A percentile compares a stretch with the other conserved stretches of the same genome.
Evolutionary conservation across 2,888 invertebrate species (phyloP).

Genomic region (Orchesella flavescens): DNA sequence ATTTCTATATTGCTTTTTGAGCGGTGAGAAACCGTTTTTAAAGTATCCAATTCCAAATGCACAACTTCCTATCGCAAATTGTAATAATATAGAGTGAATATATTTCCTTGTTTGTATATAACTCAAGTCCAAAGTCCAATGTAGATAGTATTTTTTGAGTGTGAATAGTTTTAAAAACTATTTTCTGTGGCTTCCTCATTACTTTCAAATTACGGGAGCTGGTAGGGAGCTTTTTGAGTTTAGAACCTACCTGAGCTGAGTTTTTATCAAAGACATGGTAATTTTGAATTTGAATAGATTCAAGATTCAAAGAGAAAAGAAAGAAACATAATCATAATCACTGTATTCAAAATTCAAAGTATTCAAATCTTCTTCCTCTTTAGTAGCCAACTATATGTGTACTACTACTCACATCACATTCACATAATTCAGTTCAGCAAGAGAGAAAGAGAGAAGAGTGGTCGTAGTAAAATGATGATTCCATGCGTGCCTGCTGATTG

Average conservation of each 20-base stretch:
- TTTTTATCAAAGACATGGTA: not conserved
- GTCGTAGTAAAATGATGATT: constrained; percentile 1
- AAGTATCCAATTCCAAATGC: no score
- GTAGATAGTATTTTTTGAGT: no score
- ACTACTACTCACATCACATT: not conserved
- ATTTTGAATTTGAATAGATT: constrained; percentile 40
- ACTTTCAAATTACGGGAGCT: not conserved
- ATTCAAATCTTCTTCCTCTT: constrained; percentile 6
- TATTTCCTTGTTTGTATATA: no score
- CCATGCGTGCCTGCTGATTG: constrained; percentile 32
- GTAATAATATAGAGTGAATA: no score
- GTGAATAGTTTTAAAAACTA: no score
- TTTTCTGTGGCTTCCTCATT: no score
- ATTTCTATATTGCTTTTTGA: no score
- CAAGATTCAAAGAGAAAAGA: constrained; percentile 26
- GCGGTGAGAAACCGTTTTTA: no score
- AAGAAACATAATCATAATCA: no score
- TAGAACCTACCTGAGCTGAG: not conserved
- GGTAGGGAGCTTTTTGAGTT: not conserved
- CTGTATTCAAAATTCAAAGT: not conserved
- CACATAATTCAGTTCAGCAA: not conserved
- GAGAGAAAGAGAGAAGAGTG: not conserved
- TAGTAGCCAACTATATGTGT: not conserved
- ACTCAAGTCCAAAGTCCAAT: no score
- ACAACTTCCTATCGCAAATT: no score